These are phyloP conservation scores for Donacobius atricapilla DNA, from an alignment of 2,113 vertebrate species.

Conservation along the genomic window DNA sequence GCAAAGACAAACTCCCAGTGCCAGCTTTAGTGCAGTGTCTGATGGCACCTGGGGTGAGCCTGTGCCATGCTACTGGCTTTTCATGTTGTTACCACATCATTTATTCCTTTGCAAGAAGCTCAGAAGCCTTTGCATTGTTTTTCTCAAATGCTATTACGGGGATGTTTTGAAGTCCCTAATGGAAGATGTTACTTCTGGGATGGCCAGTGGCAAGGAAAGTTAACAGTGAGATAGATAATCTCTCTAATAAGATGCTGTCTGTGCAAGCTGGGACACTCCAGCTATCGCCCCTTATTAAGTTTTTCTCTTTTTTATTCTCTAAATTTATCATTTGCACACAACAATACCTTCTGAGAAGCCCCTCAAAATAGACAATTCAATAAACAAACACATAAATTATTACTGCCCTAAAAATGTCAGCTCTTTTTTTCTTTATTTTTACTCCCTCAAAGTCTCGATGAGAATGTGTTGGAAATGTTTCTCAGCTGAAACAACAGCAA, in stretches of 20 bases:
- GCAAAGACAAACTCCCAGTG: neutral
- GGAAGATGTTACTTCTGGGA: neutral
- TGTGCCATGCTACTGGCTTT: neutral
- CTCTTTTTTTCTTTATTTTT: neutral
- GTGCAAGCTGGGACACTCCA: neutral
- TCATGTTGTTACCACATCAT: neutral
- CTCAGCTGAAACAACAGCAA: neutral
- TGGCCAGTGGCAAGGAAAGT: neutral
- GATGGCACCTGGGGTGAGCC: neutral
- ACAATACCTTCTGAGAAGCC: neutral
- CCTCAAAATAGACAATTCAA: neutral
- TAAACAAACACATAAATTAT: conserved; percentile 32
- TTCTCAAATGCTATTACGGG: neutral
- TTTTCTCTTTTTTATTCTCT: neutral
- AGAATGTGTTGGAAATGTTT: neutral
- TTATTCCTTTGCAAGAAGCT: neutral
- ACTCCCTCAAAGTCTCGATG: neutral
- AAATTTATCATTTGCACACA: neutral
- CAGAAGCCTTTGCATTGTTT: neutral
- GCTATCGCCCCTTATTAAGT: neutral
- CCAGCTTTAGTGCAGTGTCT: neutral
- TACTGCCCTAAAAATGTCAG: neutral
- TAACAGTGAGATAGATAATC: neutral
- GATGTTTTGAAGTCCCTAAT: neutral
- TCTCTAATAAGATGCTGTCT: neutral